Base-by-base conservation (phyloP, 2,113 vertebrate genomes). In the Macquaria ambigua region DNA sequence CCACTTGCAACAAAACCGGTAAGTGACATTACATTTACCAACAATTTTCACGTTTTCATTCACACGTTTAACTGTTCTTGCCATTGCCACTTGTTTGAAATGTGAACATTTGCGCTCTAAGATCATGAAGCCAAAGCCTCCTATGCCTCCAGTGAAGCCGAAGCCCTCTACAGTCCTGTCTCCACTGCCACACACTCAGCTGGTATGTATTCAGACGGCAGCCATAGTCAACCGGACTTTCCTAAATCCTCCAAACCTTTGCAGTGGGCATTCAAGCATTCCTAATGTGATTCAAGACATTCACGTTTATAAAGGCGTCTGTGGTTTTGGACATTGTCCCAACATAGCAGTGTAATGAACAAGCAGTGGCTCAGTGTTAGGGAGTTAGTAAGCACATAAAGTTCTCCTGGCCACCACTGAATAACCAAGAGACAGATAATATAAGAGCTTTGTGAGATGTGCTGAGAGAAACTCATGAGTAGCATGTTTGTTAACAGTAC, bases 121-220 rank as follows among this genome's bases (percentile, higher is more conserved):
- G 94, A 77, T 83, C 37, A 74, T 61, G 20, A 95, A 93, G 79
- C 88, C 92, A 74, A 95, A 90, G 76, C 92, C 94, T 61, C 93
- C 93, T 8, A 72, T 95, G 80, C 95, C 93, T 86, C 93, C 95
- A 23, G 83, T 83, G 20, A 96, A 96, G 86, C 93, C 95, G 0
- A 96, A 96, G 84, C 94, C 95, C 8, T 82, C 87, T 50, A 43
- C 82, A 18, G 34, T 18, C 72, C 82, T 46, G 2, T 78, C 84
- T 41, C 73, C 86, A n/a, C 89, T 93, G 85, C 94, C 93, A 73
- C 93, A 93, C 55, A 86, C 89, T 78, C 93, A 93, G 81, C 89
- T 93, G 94, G 95, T 95, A 89, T 20, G 88, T 78, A 75, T 72
- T 81, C 74, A 83, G 70, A 80, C 10, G n/a, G 41, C n/a, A 80